Evolutionary conservation across 2,113 vertebrate genomes (phyloP).

Genomic region (Lipophrys pholis): DNA sequence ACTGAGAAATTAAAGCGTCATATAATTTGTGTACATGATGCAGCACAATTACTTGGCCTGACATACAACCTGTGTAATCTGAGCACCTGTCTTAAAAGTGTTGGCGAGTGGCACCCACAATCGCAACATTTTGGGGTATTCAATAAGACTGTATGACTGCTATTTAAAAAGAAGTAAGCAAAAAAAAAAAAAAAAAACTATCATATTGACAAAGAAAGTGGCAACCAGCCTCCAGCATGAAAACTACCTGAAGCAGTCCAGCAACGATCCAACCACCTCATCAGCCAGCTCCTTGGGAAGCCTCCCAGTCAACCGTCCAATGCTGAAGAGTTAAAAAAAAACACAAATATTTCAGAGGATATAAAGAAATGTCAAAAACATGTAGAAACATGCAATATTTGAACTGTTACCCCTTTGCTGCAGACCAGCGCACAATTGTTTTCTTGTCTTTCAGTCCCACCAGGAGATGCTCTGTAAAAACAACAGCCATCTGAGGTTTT

Average conservation of each 20-base stretch:
- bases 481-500: neutral
- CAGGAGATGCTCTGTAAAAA: constrained; percentile 90
- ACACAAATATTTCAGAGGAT: constrained; percentile 5
- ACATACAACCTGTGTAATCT: no score
- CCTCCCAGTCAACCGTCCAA: constrained; percentile 93
- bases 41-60: no score
- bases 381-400: constrained; percentile 23
- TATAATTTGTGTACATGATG: no score
- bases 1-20: no score
- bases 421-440: constrained; percentile 96
- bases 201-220: neutral
- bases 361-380: constrained; percentile 23
- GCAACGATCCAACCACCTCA: constrained; percentile 93
- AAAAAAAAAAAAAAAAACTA: neutral
- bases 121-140: no score
- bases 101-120: no score
- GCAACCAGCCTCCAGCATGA: neutral
- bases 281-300: constrained; percentile 94
- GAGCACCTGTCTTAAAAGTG: no score
- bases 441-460: constrained; percentile 96
- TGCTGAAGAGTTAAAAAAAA: constrained; percentile 76
- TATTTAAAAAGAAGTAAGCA: neutral
- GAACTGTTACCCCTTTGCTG: constrained; percentile 91
- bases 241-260: constrained; percentile 94
- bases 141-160: neutral